phyloP scores from a whole-genome alignment of 2,797 vertebrate genomes.

The Lagocephalus sceleratus region DNA sequence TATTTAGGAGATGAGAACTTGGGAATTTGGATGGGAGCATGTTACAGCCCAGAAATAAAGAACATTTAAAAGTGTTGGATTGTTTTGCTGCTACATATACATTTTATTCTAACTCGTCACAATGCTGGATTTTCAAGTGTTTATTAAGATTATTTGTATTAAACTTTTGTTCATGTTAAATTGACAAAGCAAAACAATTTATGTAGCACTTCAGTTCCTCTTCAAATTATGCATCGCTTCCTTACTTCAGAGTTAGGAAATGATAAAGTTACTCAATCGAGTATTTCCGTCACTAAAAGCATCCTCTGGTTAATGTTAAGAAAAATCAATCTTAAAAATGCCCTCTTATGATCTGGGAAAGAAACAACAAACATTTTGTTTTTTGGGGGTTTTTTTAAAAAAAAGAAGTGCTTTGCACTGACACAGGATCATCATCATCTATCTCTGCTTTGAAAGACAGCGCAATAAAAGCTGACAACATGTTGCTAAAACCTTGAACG shows the following conservation, averaged over 20 bases:
- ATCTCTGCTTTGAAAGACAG: conserved; percentile 6
- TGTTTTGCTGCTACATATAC: no score
- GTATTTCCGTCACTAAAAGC: conserved; percentile 16
- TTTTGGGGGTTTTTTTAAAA: no score
- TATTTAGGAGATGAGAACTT: no score
- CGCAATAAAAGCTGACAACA: conserved; percentile 9
- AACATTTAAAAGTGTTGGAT: no score
- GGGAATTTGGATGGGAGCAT: no score
- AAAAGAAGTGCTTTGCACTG: conserved; percentile 27
- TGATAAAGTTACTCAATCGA: conserved; percentile 13
- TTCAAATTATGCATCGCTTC: no score
- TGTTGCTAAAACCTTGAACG: conserved; percentile 12
- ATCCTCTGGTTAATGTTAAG: conserved; percentile 13
- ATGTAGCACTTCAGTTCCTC: not conserved
- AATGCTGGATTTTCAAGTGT: no score
- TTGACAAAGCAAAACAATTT: conserved; percentile 14
- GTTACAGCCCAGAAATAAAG: no score
- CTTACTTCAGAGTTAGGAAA: no score
- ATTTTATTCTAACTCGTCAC: no score
- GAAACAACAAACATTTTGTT: conserved; percentile 6
- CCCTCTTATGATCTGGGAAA: conserved; percentile 3
- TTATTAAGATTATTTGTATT: not conserved
- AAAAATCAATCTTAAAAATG: conserved; percentile 44
- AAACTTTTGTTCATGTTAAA: conserved; percentile 12
- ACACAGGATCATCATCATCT: conserved; percentile 15